A percentile compares a stretch with the other conserved stretches of the same genome.
Evolutionary conservation across 2,888 invertebrate species (phyloP).

Genomic region (Trisateles emortualis): DNA sequence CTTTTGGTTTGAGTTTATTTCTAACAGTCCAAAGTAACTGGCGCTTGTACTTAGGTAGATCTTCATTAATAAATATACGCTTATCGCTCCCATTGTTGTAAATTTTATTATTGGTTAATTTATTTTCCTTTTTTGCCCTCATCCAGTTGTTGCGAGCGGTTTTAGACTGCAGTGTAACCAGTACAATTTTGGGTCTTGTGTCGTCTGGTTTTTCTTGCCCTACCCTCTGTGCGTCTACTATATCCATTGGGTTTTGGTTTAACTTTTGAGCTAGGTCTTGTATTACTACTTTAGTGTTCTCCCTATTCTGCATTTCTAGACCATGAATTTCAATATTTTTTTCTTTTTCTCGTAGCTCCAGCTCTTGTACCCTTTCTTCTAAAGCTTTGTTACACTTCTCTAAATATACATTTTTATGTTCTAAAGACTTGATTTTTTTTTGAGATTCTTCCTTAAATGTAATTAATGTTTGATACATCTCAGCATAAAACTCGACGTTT

Average conservation of each 20-base stretch:
- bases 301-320: not conserved
- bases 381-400: too few species aligned
- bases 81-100: not conserved
- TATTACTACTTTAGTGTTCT: not conserved
- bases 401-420: not conserved
- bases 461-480: not conserved
- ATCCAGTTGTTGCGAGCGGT: conserved; percentile 2
- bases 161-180: conserved; percentile 3
- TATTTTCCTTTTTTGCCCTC: not conserved
- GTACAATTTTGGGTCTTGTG: not conserved
- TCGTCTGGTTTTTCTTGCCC: not conserved
- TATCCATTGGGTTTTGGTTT: conserved; percentile 1
- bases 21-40: too few species aligned
- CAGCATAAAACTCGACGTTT: not conserved
- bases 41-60: too few species aligned
- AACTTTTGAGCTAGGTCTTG: not conserved
- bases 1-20: too few species aligned
- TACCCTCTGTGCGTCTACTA: conserved; percentile 10
- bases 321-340: conserved; percentile 7
- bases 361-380: not conserved
- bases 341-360: conserved; percentile 1
- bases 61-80: not conserved
- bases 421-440: not conserved
- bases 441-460: not conserved
- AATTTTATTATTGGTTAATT: not conserved